These are phyloP conservation scores for Holcopasites calliopsidis DNA, from an alignment of 1,140 invertebrate genomes.

Conservation along the genomic window DNA sequence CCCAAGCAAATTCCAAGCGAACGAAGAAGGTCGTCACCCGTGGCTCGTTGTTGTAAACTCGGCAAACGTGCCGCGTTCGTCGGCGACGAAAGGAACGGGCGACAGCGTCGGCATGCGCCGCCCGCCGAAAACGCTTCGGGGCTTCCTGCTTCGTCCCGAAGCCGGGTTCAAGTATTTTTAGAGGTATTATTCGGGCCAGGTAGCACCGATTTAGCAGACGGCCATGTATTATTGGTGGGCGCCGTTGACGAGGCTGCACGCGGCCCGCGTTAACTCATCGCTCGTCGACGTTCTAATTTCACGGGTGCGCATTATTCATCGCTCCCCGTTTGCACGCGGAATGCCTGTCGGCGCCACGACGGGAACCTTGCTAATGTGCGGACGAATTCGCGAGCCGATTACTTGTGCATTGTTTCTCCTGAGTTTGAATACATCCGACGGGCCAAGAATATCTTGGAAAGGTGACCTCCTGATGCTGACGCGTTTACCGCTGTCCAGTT, in stretches of 20 bases:
- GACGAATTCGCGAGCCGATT: background rate
- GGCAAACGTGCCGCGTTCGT: background rate
- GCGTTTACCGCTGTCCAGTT: too few relatives aligned
- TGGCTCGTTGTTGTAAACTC: too few relatives aligned
- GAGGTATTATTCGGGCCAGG: conserved; percentile 68
- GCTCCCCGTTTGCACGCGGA: background rate
- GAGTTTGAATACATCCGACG: too few relatives aligned
- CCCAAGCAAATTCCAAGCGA: background rate
- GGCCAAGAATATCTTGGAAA: too few relatives aligned
- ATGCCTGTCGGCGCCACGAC: background rate
- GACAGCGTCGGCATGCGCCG: conserved; percentile 49
- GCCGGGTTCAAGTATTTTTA: conserved; percentile 66
- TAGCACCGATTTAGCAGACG: conserved; percentile 64
- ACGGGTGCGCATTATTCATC: background rate
- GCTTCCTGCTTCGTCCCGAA: conserved; percentile 49
- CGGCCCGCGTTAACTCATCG: conserved; percentile 14
- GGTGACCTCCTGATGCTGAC: too few relatives aligned
- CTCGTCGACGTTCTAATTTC: conserved; percentile 28
- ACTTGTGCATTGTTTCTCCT: too few relatives aligned
- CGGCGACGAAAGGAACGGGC: conserved; percentile 17
- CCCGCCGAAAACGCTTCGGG: background rate
- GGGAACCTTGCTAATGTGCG: background rate
- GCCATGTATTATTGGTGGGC: conserved; percentile 62
- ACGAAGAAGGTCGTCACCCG: too few relatives aligned
- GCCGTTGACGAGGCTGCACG: conserved; percentile 33